Evolutionary conservation across 2,113 vertebrate species (phyloP).

Genomic region (Campylomormyrus tamandua): DNA sequence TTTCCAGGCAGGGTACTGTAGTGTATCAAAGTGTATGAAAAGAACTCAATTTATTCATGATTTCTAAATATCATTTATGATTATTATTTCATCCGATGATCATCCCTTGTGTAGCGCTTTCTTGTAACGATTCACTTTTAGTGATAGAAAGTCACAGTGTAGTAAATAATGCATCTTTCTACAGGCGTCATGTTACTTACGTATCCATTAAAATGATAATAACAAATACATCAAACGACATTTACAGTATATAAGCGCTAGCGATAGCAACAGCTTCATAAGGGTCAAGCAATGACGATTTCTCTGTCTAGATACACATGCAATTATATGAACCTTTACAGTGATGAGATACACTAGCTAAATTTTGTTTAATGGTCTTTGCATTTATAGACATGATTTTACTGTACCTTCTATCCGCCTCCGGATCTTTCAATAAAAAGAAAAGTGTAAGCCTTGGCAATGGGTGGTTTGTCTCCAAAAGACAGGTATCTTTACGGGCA

Average conservation of each 20-base stretch:
- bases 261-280: not conserved
- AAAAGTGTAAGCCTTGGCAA: not conserved
- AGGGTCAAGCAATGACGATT: not conserved
- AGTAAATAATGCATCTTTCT: not conserved
- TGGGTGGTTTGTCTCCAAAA: not conserved
- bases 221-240: not conserved
- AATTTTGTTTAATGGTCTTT: not conserved
- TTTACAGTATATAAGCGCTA: not conserved
- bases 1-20: not conserved
- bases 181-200: not conserved
- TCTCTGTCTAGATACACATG: not conserved
- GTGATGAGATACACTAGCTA: not conserved
- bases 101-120: not conserved
- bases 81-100: not conserved
- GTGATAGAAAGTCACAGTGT: not conserved
- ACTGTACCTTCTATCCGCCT: slow-evolving; percentile 17
- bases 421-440: not conserved
- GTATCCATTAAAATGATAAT: not conserved
- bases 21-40: not conserved
- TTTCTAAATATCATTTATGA: not conserved
- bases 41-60: not conserved
- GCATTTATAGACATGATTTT: not conserved
- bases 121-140: not conserved
- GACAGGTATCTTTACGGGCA: not conserved
- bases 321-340: not conserved